Evolutionary conservation across 2,113 vertebrate genomes (phyloP).

Genomic region (Salvelinus sp.): DNA sequence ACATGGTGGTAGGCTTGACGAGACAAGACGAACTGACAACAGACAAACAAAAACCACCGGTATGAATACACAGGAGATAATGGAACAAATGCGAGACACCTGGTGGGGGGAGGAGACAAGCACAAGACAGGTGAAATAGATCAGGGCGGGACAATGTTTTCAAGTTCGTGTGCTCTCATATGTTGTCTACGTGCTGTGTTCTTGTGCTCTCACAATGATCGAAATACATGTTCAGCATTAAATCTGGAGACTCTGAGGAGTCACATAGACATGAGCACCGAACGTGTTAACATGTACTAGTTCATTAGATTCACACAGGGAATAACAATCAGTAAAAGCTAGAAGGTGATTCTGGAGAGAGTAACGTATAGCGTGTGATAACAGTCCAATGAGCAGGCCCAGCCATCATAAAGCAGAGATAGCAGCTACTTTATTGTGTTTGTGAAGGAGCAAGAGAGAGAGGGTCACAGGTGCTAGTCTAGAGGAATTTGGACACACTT

Average conservation of each 20-base stretch:
- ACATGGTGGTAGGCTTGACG: too few species aligned
- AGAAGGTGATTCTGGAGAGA: background rate
- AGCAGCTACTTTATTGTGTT: slow-evolving; percentile 48
- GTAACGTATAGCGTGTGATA: background rate
- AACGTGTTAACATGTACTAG: background rate
- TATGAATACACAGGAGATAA: too few species aligned
- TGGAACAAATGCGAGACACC: too few species aligned
- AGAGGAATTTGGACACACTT: slow-evolving; percentile 13
- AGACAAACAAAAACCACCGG: too few species aligned
- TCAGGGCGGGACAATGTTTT: too few species aligned
- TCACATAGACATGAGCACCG: too few species aligned
- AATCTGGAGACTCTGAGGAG: too few species aligned
- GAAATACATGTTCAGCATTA: background rate
- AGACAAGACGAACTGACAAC: too few species aligned
- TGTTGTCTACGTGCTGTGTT: too few species aligned
- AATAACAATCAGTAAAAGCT: slow-evolving; percentile 9
- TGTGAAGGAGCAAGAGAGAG: slow-evolving; percentile 27
- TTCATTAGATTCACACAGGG: slow-evolving; percentile 50
- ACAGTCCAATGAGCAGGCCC: slow-evolving; percentile 10
- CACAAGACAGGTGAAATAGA: too few species aligned
- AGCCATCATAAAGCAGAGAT: slow-evolving; percentile 43
- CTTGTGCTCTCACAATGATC: background rate
- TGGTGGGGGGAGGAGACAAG: too few species aligned
- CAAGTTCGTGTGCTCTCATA: too few species aligned
- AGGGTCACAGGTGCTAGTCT: background rate